Evolutionary conservation across 2,888 invertebrate species (phyloP).

Genomic region (Phlogophora meticulosa): DNA sequence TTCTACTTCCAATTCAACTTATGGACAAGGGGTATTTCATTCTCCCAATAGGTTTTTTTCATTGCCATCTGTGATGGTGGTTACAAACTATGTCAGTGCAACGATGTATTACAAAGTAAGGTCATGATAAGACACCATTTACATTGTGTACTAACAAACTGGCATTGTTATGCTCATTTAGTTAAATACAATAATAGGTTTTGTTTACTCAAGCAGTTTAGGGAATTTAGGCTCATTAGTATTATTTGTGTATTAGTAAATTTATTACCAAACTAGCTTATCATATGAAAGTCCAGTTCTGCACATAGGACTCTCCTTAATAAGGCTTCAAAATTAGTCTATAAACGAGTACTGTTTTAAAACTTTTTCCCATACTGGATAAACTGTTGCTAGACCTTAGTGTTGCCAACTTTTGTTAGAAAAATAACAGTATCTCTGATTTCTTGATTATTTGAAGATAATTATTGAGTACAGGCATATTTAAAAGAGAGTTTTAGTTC

Average conservation of each 20-base stretch:
- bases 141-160: conserved; percentile 17
- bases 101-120: not conserved
- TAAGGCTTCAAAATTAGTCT: not conserved
- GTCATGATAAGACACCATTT: conserved; percentile 17
- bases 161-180: conserved; percentile 3
- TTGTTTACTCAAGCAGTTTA: conserved; percentile 1
- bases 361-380: no score
- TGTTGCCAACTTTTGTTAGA: no score
- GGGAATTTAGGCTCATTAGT: not conserved
- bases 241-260: not conserved
- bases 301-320: not conserved
- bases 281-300: no score
- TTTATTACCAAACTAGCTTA: not conserved
- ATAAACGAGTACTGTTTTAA: no score
- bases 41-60: not conserved
- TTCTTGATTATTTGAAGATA: no score
- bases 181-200: not conserved
- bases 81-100: not conserved
- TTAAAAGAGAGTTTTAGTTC: no score
- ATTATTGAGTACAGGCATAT: no score
- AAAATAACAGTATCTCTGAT: no score
- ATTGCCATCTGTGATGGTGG: conserved; percentile 23
- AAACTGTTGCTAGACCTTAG: no score
- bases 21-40: not conserved
- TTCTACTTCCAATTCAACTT: conserved; percentile 13